These are phyloP conservation scores for Perca fluviatilis DNA, from an alignment of 2,113 vertebrate genomes.

Conservation along the genomic window DNA sequence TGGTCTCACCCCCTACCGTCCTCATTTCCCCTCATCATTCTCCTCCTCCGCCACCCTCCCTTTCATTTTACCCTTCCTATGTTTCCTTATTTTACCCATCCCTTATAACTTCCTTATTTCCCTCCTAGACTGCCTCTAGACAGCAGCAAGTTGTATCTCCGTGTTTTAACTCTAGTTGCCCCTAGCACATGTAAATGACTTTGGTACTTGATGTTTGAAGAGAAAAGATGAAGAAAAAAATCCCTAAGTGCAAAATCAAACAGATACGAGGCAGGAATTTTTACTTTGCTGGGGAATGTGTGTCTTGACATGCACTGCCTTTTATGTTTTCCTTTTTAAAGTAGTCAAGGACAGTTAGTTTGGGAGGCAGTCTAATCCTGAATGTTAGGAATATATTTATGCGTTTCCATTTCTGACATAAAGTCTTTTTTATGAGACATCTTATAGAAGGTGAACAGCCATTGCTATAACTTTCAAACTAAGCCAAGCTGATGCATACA, in stretches of 20 bases:
- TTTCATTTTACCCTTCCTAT: constrained; percentile 64
- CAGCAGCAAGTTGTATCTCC: constrained; percentile 80
- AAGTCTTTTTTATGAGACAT: constrained; percentile 16
- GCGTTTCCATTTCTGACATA: constrained; percentile 50
- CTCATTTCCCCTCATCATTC: constrained; percentile 38
- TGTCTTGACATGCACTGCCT: constrained; percentile 83
- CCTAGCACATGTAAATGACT: constrained; percentile 89
- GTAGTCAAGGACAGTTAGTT: constrained; percentile 84
- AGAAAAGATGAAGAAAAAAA: constrained; percentile 87
- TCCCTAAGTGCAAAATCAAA: constrained; percentile 90
- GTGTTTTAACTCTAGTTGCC: constrained; percentile 87
- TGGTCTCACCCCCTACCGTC: constrained; percentile 50
- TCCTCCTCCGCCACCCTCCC: constrained; percentile 39
- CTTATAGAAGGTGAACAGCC: constrained; percentile 28
- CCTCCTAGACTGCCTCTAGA: constrained; percentile 72
- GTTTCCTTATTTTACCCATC: constrained; percentile 56
- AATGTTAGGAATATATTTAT: constrained; percentile 59
- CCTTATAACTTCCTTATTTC: constrained; percentile 69
- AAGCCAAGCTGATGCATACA: constrained; percentile 26
- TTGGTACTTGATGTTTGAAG: constrained; percentile 88
- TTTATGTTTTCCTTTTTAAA: constrained; percentile 85
- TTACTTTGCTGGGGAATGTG: constrained; percentile 85
- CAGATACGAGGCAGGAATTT: constrained; percentile 85
- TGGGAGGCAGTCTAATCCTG: constrained; percentile 65
- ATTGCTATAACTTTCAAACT: constrained; percentile 26